These are phyloP conservation scores for Acanthornis magna DNA, from an alignment of 2,797 vertebrate genomes.

Conservation along the genomic window DNA sequence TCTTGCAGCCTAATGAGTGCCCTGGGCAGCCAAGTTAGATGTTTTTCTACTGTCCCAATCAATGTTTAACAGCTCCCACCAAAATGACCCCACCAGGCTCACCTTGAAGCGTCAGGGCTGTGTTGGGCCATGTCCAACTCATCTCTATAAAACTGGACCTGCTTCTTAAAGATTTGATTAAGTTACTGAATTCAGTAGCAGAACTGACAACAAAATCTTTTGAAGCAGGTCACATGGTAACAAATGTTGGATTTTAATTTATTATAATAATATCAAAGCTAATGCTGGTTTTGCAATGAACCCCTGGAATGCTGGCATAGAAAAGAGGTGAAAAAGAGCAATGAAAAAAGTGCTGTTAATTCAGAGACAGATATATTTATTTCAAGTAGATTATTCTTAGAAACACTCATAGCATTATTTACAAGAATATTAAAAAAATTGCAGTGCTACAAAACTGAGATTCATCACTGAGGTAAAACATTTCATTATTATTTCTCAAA, in stretches of 20 bases:
- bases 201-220: not conserved
- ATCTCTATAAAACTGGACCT: not conserved
- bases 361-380: constrained; percentile 51
- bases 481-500: constrained; percentile 73
- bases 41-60: not conserved
- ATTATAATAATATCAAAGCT: constrained; percentile 19
- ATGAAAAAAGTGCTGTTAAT: constrained; percentile 20
- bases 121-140: not conserved
- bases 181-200: not conserved
- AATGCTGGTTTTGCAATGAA: constrained; percentile 7
- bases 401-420: constrained; percentile 62
- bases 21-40: not conserved
- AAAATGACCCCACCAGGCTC: not conserved
- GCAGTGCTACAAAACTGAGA: constrained; percentile 58
- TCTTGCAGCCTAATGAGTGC: not conserved
- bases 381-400: constrained; percentile 65
- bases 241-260: constrained; percentile 14
- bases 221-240: not conserved
- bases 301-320: constrained; percentile 1
- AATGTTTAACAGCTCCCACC: not conserved
- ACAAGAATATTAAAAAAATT: constrained; percentile 57
- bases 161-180: not conserved
- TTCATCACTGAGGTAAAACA: constrained; percentile 67
- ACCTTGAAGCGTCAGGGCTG: not conserved
- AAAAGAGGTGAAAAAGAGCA: constrained; percentile 29